Percentiles rank a stretch among this genome's conserved stretches.
Evolutionary conservation across 2,888 invertebrate genomes (phyloP).

Genomic region (Drosophila acutilabella): DNA sequence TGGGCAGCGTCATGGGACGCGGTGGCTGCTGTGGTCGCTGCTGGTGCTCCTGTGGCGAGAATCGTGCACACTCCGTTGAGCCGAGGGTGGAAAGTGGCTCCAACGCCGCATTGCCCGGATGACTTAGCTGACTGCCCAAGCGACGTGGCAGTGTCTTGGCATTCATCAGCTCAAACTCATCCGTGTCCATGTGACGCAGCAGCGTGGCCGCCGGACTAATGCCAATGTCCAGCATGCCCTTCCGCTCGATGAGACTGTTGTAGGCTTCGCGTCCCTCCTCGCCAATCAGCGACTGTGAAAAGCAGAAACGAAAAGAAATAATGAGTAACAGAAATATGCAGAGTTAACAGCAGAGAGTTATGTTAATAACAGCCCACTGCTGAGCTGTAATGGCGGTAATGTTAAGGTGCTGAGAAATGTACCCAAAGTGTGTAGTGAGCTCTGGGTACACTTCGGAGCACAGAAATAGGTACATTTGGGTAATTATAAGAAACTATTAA

Average conservation of each 20-base stretch:
- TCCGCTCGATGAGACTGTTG: constrained; percentile 94
- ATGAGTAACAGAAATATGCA: constrained; percentile 10
- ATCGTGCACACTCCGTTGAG: not conserved
- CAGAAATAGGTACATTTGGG: not conserved
- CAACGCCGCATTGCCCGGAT: constrained; percentile 23
- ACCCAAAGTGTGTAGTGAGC: no score
- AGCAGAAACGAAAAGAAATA: constrained; percentile 10
- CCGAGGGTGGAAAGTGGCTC: constrained; percentile 12
- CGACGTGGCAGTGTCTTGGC: constrained; percentile 82
- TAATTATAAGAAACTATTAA: not conserved
- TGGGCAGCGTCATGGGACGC: constrained; percentile 84
- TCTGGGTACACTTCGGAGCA: no score
- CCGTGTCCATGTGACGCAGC: constrained; percentile 81
- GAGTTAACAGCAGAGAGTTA: not conserved
- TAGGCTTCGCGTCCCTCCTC: constrained; percentile 97
- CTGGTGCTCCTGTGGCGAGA: constrained; percentile 32
- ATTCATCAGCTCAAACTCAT: constrained; percentile 81
- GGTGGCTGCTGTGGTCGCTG: constrained; percentile 78
- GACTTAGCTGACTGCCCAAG: constrained; percentile 56
- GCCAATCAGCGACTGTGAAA: constrained; percentile 91
- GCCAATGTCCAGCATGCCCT: constrained; percentile 82
- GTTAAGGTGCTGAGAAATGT: not conserved
- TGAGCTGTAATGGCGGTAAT: not conserved
- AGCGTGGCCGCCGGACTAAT: constrained; percentile 76
- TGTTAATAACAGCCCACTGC: constrained; percentile 14